These are phyloP conservation scores for Phymanthus crucifer DNA, from an alignment of 92 coral and sea anemone species.

Conservation along the genomic window DNA sequence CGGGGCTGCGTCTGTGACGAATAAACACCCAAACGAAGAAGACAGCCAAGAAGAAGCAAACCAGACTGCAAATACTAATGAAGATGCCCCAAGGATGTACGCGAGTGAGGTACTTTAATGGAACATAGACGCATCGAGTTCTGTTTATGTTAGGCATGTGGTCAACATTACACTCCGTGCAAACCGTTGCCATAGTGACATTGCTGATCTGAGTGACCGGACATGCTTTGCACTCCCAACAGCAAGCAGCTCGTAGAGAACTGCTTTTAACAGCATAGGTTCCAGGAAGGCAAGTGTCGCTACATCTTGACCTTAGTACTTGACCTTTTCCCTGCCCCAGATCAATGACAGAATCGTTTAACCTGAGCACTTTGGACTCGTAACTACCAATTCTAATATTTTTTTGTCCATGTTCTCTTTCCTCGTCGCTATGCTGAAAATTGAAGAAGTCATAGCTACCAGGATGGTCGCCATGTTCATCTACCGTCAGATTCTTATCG, in stretches of 20 bases:
- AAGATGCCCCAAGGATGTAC: conserved; percentile 62
- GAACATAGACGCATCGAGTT: conserved; percentile 61
- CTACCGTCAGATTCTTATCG: conserved; percentile 40
- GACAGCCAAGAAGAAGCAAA: conserved; percentile 44
- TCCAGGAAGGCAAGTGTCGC: conserved; percentile 68
- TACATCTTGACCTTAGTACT: conserved; percentile 34
- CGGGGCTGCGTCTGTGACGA: conserved; percentile 64
- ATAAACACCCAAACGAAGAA: conserved; percentile 58
- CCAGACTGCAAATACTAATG: conserved; percentile 34
- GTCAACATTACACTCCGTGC: conserved; percentile 51
- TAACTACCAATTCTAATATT: conserved; percentile 23
- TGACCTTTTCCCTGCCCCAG: conserved; percentile 1
- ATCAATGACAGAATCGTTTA: conserved; percentile 25
- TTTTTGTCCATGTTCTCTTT: not conserved
- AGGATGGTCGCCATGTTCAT: conserved; percentile 56
- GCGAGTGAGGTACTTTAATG: conserved; percentile 58
- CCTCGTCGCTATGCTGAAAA: conserved; percentile 16
- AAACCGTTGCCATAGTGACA: conserved; percentile 49
- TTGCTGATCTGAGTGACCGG: conserved; percentile 53
- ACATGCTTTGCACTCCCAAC: conserved; percentile 75
- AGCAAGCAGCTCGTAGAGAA: conserved; percentile 43
- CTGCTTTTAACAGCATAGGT: conserved; percentile 34
- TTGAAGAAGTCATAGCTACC: conserved; percentile 65
- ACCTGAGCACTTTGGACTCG: conserved; percentile 4
- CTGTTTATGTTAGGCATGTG: conserved; percentile 42